A percentile compares a stretch with the other conserved stretches of the same genome.
Conservation (phyloP, 1,140 invertebrate genomes). For the Apis laboriosa region DNA sequence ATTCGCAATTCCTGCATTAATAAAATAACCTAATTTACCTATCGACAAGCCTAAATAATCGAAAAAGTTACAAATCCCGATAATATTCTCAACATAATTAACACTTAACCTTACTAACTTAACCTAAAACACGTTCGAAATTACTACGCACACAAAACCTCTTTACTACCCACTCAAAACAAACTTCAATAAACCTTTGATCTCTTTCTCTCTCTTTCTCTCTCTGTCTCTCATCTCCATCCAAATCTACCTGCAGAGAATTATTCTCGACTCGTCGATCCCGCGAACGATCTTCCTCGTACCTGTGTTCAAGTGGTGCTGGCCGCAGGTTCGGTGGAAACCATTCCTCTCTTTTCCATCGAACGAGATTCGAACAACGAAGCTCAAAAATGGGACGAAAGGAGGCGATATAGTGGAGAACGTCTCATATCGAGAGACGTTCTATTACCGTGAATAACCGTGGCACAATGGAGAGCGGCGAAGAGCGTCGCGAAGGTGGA, state of each 20-base stretch:
- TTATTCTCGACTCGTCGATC: neutral
- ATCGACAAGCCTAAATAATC: too few relatives aligned
- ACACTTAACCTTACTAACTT: too few relatives aligned
- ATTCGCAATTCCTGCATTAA: too few relatives aligned
- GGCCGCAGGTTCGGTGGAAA: neutral
- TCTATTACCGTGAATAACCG: neutral
- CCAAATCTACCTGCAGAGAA: neutral
- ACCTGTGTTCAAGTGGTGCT: neutral
- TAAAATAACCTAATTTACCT: too few relatives aligned
- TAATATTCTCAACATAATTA: too few relatives aligned
- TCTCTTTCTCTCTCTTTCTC: neutral
- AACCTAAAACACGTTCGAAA: too few relatives aligned
- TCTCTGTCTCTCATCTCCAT: neutral
- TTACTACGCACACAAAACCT: too few relatives aligned
- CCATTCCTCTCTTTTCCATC: neutral
- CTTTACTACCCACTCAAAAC: neutral
- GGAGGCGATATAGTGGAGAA: too few relatives aligned
- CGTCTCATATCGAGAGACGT: conserved; percentile 9
- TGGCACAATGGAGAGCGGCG: conserved; percentile 22
- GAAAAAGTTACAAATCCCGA: too few relatives aligned
- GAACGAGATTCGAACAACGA: too few relatives aligned
- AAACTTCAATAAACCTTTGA: neutral
- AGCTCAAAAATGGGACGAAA: neutral
- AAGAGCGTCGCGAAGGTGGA: conserved; percentile 36
- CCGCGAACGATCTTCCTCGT: neutral